A percentile compares a stretch with the other conserved stretches of the same genome.
Evolutionary conservation across 2,888 invertebrate species (phyloP).

Genomic region (Oithona nana): DNA sequence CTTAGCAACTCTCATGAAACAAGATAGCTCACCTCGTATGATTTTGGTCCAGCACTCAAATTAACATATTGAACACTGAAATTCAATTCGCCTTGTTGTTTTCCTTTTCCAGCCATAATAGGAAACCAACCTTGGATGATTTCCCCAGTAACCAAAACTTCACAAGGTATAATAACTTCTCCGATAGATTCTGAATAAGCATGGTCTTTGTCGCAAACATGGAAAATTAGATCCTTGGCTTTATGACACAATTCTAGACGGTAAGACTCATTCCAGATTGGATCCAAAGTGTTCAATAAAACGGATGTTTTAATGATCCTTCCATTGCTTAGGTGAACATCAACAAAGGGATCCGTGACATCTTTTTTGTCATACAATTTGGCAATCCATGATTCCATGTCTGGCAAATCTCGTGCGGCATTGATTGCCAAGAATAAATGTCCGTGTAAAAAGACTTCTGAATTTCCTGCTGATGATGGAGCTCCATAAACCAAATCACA

Average conservation of each 20-base stretch:
- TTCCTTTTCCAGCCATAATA: not conserved
- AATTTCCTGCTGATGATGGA: not conserved
- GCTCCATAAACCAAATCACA: no score
- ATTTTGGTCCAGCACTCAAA: not conserved
- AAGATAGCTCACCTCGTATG: no score
- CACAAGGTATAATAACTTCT: slow-evolving; percentile 18
- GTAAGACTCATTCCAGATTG: slow-evolving; percentile 20
- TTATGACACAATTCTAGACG: slow-evolving; percentile 21
- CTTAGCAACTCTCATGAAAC: no score
- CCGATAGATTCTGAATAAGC: slow-evolving; percentile 21
- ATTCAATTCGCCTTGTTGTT: not conserved
- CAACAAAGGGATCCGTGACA: slow-evolving; percentile 21
- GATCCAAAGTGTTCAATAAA: slow-evolving; percentile 20
- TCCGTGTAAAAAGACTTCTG: slow-evolving; percentile 1
- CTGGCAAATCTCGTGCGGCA: slow-evolving; percentile 10
- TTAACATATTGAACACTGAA: not conserved
- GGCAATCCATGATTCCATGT: slow-evolving; percentile 8
- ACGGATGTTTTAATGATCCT: slow-evolving; percentile 20
- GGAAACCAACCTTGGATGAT: slow-evolving; percentile 12
- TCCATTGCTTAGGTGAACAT: slow-evolving; percentile 19
- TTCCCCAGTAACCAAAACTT: slow-evolving; percentile 16
- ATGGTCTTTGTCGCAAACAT: slow-evolving; percentile 21
- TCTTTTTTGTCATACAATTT: slow-evolving; percentile 20
- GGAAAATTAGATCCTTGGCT: slow-evolving; percentile 20
- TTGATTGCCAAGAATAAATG: not conserved